Evolutionary conservation across 1,140 invertebrate species (phyloP), one percentile per base, ranked within the genome.

Genomic region (Drosophila pseudoananassae): DNA sequence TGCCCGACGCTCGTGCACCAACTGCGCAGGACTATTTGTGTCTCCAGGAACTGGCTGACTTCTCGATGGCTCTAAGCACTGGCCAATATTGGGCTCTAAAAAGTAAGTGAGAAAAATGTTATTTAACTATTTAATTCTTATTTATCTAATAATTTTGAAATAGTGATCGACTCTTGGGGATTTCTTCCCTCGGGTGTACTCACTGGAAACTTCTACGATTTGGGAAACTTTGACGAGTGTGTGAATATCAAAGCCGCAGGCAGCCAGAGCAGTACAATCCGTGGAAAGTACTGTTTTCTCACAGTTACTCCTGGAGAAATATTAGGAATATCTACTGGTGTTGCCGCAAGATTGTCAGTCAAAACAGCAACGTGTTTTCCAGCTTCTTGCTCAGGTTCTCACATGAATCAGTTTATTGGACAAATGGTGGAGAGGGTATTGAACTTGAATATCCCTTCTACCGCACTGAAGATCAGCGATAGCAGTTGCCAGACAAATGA

Each of bases 111-210:
- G 20, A 2, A 15, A 9, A 8, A 6, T 4, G 6, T 0, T 12
- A 15, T n/a, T 6, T 9, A 3, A 2, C 8, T 9, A 20, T 1
- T 9, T 0, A 27, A 6, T 7, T 1, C 0, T 8, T n/a, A 14
- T 1, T 23, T 1, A 1, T 15, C 14, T 9, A 3, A 3, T 20
- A 1, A 10, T 15, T n/a, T 17, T 36, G 23, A 7, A 9, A 1
- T 6, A 89, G 85, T 88, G 63, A n/a, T 88, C 14, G 79, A 89
- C 45, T 29, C 79, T 0, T 89, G 83, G 79, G 76, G 78, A 3
- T 53, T 51, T 3, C 33, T 66, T 8, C 65, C 65, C 8, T 66
- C 65, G 7, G 65, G 65, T 1, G 20, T 69, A 0, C 17, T 69
- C 0, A 27, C 38, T 1, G 60, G 60, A 4, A 69, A 66, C n/a